Evolutionary conservation across 1,140 invertebrate genomes (phyloP), one percentile per base, ranked within the genome.

Genomic region (Conopomorpha cramerella): DNA sequence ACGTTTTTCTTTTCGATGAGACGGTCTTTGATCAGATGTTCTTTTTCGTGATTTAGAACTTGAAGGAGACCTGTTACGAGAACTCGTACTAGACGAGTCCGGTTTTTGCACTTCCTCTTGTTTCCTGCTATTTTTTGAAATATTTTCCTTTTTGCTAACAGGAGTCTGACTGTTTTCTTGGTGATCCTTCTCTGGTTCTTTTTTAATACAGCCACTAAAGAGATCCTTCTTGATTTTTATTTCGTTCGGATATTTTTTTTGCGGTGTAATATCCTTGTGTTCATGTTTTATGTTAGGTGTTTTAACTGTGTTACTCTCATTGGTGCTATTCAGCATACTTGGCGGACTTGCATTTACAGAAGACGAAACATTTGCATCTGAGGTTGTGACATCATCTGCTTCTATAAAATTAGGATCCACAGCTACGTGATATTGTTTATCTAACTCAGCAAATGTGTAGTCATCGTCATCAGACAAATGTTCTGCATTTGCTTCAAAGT

Each of bases 1-100:
- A 11, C 66, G 53, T 47, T 76, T 76, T 56, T 76, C 71, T 54
- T 73, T 76, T 30, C 68, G 58, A 53, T 73, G 66, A 16, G 58
- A 67, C 29, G 65, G 60, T 43, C 49, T 62, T 46, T 64, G 58
- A n/a, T 73, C 66, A 35, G 48, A 46, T 8, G 62, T 59, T 40
- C 67, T 56, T 54, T 76, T 73, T 10, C 63, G 54, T 28, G 60
- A 51, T 39, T 50, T 57, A 10, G 46, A 40, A 31, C 42, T 30
- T 38, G 38, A 38, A 7, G 47, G 30, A 10, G 44, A 40, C 39
- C 51, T 59, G 10, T 28, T 35, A 23, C 30, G 34, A 30, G 32
- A 41, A 34, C n/a, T n/a, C n/a, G 39, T 23, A 23, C 10, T 41
- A 3, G 38, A 15, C 30, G 16, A 30, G 6, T 43, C 36, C 12